Conservation (phyloP, 2,888 invertebrate genomes). For the Troides helena region DNA sequence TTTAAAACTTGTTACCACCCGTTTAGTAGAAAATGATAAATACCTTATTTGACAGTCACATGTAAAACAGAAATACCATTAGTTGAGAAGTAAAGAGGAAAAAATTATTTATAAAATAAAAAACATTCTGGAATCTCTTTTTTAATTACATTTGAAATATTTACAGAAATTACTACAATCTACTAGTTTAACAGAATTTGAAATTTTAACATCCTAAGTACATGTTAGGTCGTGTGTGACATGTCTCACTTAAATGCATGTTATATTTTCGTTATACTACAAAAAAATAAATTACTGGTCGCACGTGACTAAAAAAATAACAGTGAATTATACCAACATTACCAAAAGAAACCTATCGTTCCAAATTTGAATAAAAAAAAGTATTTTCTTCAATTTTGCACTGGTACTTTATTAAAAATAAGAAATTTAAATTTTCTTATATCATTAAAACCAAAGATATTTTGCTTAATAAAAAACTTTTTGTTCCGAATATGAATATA, state of each 20-base stretch:
- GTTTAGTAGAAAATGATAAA: no score
- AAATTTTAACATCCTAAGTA: neutral
- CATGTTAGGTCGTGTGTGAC: neutral
- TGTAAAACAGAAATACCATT: neutral
- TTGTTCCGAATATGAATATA: no score
- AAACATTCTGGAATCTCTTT: conserved; percentile 64
- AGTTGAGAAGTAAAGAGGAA: neutral
- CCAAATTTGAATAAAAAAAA: no score
- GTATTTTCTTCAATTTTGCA: no score
- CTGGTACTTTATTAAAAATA: no score
- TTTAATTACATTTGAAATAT: conserved; percentile 67
- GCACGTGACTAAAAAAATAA: neutral
- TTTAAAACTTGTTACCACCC: no score
- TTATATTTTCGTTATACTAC: conserved; percentile 12
- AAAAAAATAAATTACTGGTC: neutral
- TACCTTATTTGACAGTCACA: no score
- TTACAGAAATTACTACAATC: conserved; percentile 66
- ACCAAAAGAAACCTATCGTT: neutral
- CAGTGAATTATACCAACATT: neutral
- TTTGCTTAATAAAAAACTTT: neutral
- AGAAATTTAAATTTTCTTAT: no score
- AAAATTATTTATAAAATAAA: conserved; percentile 44
- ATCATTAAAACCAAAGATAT: no score
- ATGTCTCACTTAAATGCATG: conserved; percentile 33
- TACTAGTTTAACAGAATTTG: conserved; percentile 36